A percentile compares a stretch with the other conserved stretches of the same genome.
These are phyloP conservation scores for Aporrectodea caliginosa DNA, from an alignment of 1,140 invertebrate species.

Conservation along the genomic window DNA sequence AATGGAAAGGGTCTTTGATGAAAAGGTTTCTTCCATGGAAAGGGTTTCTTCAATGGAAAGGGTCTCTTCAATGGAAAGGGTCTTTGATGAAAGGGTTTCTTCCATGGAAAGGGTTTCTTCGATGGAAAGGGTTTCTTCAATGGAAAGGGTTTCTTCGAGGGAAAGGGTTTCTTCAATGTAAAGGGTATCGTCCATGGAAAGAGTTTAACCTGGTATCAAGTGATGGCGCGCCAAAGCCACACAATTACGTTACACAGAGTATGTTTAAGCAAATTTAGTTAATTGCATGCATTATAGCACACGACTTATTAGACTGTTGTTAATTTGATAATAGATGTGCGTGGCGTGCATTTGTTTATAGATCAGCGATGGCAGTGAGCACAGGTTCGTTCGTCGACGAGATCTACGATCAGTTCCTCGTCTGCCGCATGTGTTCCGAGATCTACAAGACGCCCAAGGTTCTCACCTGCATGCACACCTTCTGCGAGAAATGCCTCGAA, in stretches of 20 bases:
- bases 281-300: neutral
- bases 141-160: too few species aligned
- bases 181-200: neutral
- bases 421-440: slow-evolving; percentile 56
- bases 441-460: slow-evolving; percentile 66
- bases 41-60: too few species aligned
- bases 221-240: neutral
- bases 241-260: neutral
- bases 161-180: too few species aligned
- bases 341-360: neutral
- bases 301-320: too few species aligned
- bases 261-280: neutral
- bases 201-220: neutral
- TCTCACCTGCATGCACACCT: slow-evolving; percentile 85
- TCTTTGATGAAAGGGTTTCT: too few species aligned
- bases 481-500: slow-evolving; percentile 74
- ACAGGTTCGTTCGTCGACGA: slow-evolving; percentile 51
- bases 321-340: too few species aligned
- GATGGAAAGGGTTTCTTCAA: too few species aligned
- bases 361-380: slow-evolving; percentile 35
- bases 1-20: too few species aligned
- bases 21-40: too few species aligned
- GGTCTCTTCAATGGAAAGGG: too few species aligned
- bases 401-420: slow-evolving; percentile 56
- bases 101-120: too few species aligned